Base-by-base conservation (phyloP, 2,113 vertebrate genomes). In the Mystacornis crossleyi region DNA sequence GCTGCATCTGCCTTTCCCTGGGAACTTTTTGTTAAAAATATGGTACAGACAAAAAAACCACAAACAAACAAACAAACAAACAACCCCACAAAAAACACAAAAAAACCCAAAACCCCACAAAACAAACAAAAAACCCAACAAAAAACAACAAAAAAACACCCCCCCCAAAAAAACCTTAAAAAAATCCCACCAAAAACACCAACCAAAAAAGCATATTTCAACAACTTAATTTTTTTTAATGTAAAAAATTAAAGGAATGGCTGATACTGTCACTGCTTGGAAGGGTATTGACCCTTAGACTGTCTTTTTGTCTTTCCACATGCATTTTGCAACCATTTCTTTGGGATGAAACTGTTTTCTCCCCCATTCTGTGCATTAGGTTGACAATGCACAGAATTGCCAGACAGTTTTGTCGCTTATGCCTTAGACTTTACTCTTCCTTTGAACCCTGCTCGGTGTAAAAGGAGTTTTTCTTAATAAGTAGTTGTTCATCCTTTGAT, bases 381-480 rank as follows among this genome's bases (percentile, higher is more conserved):
- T 96, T 98, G 98, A 98, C 97, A 97, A 96, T 97, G 97, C 97
- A 96, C 98, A 98, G 98, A 96, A 98, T 98, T 98, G 97, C 98
- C 97, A 97, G 96, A 97, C 96, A 98, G 98, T 98, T 98, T 97
- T 98, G 98, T 98, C 97, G 96, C 97, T 92, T 97, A 96, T 96
- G 91, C 97, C 96, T 96, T 94, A 89, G 97, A 96, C 97, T 97
- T 98, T 97, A 95, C 95, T 97, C 60, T 93, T 96, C 97, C 98
- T 98, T 98, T 98, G 97, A 98, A 98, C 97, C 95, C 94, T 96
- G 94, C 95, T 71, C 11, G 1, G 93, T 9, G 87, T 91, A 97
- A 97, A 97, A 98, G 95, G 97, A 98, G 96, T 97, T 97, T 97
- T 98, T 98, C 98, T 98, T 98, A 98, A 98, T 98, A 98, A 98